Conservation (phyloP, 2,797 vertebrate genomes). For the Anguilla marmorata region DNA sequence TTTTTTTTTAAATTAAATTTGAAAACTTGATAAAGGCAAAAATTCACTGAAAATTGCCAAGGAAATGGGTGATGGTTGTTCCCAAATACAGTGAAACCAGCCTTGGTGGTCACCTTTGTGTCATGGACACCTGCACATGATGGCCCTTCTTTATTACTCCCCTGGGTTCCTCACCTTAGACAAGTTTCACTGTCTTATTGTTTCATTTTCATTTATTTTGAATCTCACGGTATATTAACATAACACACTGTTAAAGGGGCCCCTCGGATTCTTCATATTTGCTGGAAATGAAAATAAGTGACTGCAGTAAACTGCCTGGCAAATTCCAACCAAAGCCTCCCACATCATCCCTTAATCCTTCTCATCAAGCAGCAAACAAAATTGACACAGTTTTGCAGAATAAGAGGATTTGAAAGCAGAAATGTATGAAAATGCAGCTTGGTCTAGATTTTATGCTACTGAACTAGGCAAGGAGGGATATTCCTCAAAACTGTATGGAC, state of each 20-base stretch:
- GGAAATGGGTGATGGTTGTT: no score
- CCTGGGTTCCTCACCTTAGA: not conserved
- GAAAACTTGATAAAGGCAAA: no score
- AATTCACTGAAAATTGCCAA: no score
- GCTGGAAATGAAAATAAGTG: not conserved
- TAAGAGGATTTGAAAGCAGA: conserved; percentile 66
- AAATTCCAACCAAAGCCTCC: conserved; percentile 30
- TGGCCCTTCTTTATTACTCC: not conserved
- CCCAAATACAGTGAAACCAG: no score
- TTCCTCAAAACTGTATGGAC: conserved; percentile 17
- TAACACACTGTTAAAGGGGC: not conserved
- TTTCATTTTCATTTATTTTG: not conserved
- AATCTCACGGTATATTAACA: not conserved
- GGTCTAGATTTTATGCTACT: conserved; percentile 26
- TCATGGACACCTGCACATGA: not conserved
- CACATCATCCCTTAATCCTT: conserved; percentile 73
- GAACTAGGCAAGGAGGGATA: not conserved
- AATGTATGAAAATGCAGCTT: conserved; percentile 35
- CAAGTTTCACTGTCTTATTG: not conserved
- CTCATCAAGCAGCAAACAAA: conserved; percentile 75
- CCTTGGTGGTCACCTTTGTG: not conserved
- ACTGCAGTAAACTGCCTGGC: conserved; percentile 16
- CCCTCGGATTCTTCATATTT: not conserved
- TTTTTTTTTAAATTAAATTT: no score
- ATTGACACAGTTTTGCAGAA: conserved; percentile 62